These are phyloP conservation scores for Cryptophagus acutangulus DNA, from an alignment of 2,888 invertebrate species.

Conservation along the genomic window DNA sequence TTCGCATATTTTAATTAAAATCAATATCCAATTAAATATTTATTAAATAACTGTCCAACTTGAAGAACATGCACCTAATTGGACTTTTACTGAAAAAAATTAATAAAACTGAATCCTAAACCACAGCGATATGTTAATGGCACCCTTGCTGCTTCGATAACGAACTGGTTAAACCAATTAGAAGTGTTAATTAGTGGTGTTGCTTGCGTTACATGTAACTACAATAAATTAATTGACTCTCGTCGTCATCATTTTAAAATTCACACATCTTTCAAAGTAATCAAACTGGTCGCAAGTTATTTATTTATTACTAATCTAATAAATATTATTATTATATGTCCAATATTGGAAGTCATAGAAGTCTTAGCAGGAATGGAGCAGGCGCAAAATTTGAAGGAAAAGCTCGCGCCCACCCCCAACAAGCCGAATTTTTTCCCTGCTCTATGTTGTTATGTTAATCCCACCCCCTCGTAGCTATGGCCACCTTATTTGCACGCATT, in stretches of 20 bases:
- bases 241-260: no score
- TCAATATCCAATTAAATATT: neutral
- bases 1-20: neutral
- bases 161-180: constrained; percentile 7
- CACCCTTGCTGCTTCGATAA: constrained; percentile 5
- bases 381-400: no score
- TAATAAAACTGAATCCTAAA: no score
- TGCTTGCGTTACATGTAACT: no score
- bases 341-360: no score
- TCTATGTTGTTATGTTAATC: constrained; percentile 8
- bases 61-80: neutral
- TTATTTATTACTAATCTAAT: no score
- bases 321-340: no score
- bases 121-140: constrained; percentile 4
- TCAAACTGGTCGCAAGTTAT: no score
- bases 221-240: no score
- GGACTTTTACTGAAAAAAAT: no score
- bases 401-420: constrained; percentile 1
- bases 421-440: neutral
- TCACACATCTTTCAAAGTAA: no score
- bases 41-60: neutral
- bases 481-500: constrained; percentile 4
- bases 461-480: constrained; percentile 3
- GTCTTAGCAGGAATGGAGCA: no score
- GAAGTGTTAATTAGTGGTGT: constrained; percentile 7